These are phyloP conservation scores for Lacanobia oleracea DNA, from an alignment of 2,888 invertebrate genomes.

Conservation along the genomic window DNA sequence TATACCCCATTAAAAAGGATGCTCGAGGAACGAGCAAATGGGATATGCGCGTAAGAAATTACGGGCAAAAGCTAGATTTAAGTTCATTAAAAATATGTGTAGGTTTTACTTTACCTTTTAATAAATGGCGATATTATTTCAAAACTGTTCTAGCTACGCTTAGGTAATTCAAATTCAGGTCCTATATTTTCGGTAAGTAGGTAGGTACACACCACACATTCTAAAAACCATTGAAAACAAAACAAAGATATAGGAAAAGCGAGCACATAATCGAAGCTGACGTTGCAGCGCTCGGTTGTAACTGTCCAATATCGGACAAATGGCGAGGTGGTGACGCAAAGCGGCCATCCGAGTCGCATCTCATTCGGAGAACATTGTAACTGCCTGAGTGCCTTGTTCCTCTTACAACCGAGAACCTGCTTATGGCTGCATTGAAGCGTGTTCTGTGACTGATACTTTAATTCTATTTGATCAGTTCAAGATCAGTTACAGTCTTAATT, in stretches of 20 bases:
- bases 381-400: conserved; percentile 67
- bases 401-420: conserved; percentile 43
- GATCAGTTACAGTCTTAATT: not conserved
- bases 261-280: conserved; percentile 71
- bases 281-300: conserved; percentile 67
- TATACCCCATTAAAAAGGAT: no score
- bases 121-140: not conserved
- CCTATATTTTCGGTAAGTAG: conserved; percentile 22
- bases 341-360: conserved; percentile 80
- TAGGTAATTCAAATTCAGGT: conserved; percentile 35
- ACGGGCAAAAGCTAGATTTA: no score
- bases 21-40: no score
- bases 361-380: conserved; percentile 74
- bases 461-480: not conserved
- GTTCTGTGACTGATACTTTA: conserved; percentile 5
- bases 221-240: conserved; percentile 57
- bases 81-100: no score
- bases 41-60: no score
- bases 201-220: conserved; percentile 45
- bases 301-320: conserved; percentile 79
- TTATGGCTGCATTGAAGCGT: conserved; percentile 46
- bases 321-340: conserved; percentile 78
- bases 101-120: not conserved
- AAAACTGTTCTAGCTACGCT: not conserved
- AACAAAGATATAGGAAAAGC: conserved; percentile 59